Evolutionary conservation across 2,888 invertebrate genomes (phyloP).

Genomic region (Hemicrepidius hirtus): DNA sequence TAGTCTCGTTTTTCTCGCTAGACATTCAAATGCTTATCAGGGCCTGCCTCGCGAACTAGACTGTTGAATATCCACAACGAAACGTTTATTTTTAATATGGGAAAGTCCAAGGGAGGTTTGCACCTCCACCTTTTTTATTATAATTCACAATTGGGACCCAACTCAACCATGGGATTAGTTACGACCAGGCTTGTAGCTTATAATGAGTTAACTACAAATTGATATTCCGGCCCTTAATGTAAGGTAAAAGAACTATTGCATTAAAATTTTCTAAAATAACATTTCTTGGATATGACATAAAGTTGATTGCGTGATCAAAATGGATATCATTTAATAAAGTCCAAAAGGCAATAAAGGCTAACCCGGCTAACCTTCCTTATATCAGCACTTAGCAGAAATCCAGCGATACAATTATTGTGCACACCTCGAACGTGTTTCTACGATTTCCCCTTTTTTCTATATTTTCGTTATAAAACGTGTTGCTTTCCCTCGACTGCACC

Average conservation of each 20-base stretch:
- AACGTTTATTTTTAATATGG: too few species aligned
- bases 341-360: conserved; percentile 24
- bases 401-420: conserved; percentile 19
- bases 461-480: conserved; percentile 48
- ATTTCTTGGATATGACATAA: conserved; percentile 1
- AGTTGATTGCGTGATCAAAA: not conserved
- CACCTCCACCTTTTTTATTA: too few species aligned
- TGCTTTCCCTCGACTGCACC: conserved; percentile 39
- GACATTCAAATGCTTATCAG: too few species aligned
- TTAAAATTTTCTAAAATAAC: not conserved
- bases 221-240: not conserved
- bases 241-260: not conserved
- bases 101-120: too few species aligned
- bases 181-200: too few species aligned
- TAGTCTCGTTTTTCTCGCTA: too few species aligned
- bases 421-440: conserved; percentile 28
- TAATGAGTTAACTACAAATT: not conserved
- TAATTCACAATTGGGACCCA: too few species aligned
- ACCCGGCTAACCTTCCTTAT: too few species aligned
- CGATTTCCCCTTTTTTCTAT: conserved; percentile 29
- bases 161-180: too few species aligned
- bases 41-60: too few species aligned
- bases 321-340: conserved; percentile 15
- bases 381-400: conserved; percentile 25
- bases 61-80: too few species aligned